Base-by-base conservation (phyloP, 2,113 vertebrate genomes). In the Ramphastos sulfuratus region DNA sequence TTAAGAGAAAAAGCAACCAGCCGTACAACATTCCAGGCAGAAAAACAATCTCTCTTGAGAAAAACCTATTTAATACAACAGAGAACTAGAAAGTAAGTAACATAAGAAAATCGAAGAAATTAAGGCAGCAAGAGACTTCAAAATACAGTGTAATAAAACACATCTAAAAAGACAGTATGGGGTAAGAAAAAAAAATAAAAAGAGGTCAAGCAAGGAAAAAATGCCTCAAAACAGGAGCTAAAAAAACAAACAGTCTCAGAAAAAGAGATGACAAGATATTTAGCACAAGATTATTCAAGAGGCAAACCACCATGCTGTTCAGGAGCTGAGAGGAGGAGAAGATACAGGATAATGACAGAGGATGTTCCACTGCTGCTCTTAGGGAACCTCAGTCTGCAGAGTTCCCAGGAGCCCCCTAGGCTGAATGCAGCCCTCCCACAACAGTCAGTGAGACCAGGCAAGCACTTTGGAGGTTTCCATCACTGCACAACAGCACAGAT, bases 391-490 rank as follows among this genome's bases (percentile, higher is more conserved):
- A 10, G 10, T 12, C 7, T 3, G 10, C 21, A 35, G 6, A 37
- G 55, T 11, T 15, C 16, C 65, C 21, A 4, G 1, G 0, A 33
- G 8, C 12, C 13, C 9, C 11, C 27, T 25, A 7, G 27, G 13
- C 18, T 4, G 6, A 42, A 7, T 2, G 2, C 55, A 58, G 60
- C 61, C 16, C 15, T 5, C 23, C 7, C 39, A 37, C 46, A 64
- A 15, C 7, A 4, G 12, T 5, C 6, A 48, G 46, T 6, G 30
- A 42, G 39, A 33, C 18, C 2, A 33, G 25, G 30, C 1, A 6
- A 48, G 35, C 46, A 6, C 39, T 15, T 28, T 0, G 2, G 18
- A 59, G 35, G 21, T 1, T 58, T 55, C 55, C 16, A 6, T 2
- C 59, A 35, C 60, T 20, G 31, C 48, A 46, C 46, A 33, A 9